These are phyloP conservation scores for Mus musculus DNA, from an alignment of 2,113 vertebrate species.

Conservation along the genomic window DNA sequence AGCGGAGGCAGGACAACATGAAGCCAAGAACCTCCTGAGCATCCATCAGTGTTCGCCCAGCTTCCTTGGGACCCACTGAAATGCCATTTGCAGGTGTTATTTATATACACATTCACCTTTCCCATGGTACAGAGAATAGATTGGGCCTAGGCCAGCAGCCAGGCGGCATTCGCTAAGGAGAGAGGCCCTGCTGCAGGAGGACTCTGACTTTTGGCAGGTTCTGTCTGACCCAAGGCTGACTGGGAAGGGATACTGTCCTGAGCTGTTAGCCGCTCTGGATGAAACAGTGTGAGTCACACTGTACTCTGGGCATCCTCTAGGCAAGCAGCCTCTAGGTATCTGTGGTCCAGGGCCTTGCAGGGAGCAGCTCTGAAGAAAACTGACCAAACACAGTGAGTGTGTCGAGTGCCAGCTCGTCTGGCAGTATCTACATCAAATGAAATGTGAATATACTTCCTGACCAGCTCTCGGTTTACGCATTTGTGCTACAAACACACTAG, in stretches of 20 bases:
- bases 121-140: not conserved
- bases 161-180: not conserved
- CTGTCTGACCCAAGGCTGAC: not conserved
- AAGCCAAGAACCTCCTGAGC: not conserved
- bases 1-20: not conserved
- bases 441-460: not conserved
- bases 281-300: not conserved
- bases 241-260: not conserved
- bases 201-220: not conserved
- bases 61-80: not conserved
- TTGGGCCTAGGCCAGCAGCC: no score
- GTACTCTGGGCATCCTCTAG: not conserved
- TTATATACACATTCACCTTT: not conserved
- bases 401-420: not conserved
- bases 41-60: not conserved
- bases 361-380: not conserved
- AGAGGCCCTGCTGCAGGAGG: fast-evolving
- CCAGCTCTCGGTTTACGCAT: not conserved
- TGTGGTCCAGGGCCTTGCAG: not conserved
- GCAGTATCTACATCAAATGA: not conserved
- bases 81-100: not conserved
- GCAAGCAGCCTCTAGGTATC: not conserved
- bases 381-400: not conserved
- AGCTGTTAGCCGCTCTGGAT: not conserved
- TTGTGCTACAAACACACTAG: not conserved